Evolutionary conservation across 2,113 vertebrate genomes (phyloP).

Genomic region (Dromas ardeola): DNA sequence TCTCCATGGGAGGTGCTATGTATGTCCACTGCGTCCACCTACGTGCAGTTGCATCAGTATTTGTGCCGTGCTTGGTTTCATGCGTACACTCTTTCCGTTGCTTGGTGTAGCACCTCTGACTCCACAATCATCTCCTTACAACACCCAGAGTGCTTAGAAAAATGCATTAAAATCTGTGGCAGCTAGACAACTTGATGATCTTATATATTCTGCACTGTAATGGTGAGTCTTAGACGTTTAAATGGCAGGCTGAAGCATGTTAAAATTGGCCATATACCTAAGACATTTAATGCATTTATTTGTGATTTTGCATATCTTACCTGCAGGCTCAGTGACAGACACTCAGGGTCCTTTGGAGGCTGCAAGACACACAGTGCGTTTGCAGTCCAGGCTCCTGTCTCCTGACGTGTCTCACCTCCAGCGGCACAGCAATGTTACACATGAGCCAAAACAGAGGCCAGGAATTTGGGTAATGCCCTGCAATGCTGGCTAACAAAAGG

Average conservation of each 20-base stretch:
- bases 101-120: not conserved
- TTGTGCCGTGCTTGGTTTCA: not conserved
- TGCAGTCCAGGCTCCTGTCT: not conserved
- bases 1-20: not conserved
- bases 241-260: not conserved
- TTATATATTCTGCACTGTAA: not conserved
- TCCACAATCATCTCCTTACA: not conserved
- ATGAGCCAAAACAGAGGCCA: not conserved
- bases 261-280: not conserved
- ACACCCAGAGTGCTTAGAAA: not conserved
- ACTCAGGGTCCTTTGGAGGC: not conserved
- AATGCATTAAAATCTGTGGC: not conserved
- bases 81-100: not conserved
- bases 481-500: not conserved
- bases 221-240: not conserved
- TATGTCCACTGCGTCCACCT: not conserved
- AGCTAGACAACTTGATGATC: not conserved
- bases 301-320: not conserved
- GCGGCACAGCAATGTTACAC: not conserved
- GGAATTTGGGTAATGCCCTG: not conserved
- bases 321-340: not conserved
- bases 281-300: not conserved
- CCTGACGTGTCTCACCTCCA: not conserved
- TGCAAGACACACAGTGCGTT: not conserved
- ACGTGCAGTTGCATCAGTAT: not conserved